Evolutionary conservation across 2,113 vertebrate species (phyloP), one percentile per base, ranked within the genome.

Genomic region (Ranitomeya imitator): DNA sequence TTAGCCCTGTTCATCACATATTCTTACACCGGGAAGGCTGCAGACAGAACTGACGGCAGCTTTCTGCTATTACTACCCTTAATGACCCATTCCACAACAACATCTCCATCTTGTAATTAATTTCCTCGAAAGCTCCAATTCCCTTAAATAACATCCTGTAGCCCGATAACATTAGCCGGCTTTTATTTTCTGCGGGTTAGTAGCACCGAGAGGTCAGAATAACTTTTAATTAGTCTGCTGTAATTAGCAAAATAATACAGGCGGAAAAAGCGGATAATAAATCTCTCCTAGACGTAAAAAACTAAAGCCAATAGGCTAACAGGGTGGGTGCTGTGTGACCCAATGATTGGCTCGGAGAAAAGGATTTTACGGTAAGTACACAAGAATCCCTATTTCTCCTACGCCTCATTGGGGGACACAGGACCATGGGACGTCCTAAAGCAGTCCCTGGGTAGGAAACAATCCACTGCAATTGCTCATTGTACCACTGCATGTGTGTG

Each of bases 221-320:
- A 37, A 51, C 59, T 83, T 83, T 83, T 83, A 83, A 83, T 83
- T 83, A 65, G 59, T 51, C 37, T 19, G 60, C 6, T 0, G 31
- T 65, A 83, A 83, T 83, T 83, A 83, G 59, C 60, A n/a, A 63
- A 83, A 83, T 83, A 61, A 60, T 37, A 14, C 59, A 63, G 51
- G 8, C 19, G 18, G 60, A 51, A 65, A n/a, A 83, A 61, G 18
- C 19, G 2, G 4, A 51, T 65, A 26, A 65, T 65, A 51, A 65
- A 65, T 83, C 60, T 57, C 23, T 79, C 10, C 59, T 11, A 82
- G 31, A 31, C 23, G 6, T 14, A 31, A 23, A 26, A 14, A 16
- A 73, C n/a, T n/a, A n/a, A n/a, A n/a, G n/a, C n/a, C n/a, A n/a
- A n/a, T n/a, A n/a, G n/a, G n/a, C n/a, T n/a, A n/a, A n/a, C n/a